Conservation (phyloP, 2,113 vertebrate genomes). For the Loxodonta africana region DNA sequence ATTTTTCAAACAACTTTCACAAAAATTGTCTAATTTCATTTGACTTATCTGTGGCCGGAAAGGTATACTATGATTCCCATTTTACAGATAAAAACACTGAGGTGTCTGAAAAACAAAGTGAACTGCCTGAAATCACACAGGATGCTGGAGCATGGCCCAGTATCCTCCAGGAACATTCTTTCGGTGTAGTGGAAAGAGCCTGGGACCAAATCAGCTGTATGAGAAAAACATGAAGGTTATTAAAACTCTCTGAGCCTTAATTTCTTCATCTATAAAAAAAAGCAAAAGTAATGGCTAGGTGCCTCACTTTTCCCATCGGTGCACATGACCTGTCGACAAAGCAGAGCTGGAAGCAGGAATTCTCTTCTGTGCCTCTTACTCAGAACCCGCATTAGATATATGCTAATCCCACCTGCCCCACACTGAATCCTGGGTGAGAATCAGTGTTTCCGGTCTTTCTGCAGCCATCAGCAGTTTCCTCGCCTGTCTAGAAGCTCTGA, state of each 20-base stretch:
- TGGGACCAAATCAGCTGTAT: not conserved
- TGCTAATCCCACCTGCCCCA: not conserved
- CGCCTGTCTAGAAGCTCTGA: not conserved
- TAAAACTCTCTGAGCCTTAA: not conserved
- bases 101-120: not conserved
- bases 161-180: not conserved
- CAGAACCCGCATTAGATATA: not conserved
- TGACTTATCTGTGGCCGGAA: not conserved
- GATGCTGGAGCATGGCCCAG: rapidly evolving
- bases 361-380: not conserved
- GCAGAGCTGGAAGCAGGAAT: not conserved
- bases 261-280: not conserved
- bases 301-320: not conserved
- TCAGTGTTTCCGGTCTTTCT: not conserved
- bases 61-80: not conserved
- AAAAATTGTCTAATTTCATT: not conserved
- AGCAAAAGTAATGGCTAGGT: not conserved
- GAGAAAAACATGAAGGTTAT: not conserved
- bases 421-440: not conserved
- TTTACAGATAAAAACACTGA: not conserved
- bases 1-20: not conserved
- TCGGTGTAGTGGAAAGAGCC: not conserved
- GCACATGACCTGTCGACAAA: not conserved
- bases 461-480: not conserved
- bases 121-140: not conserved